A percentile compares a stretch with the other conserved stretches of the same genome.
Evolutionary conservation across 1,140 invertebrate genomes (phyloP).

Genomic region (Drosophila athabasca): DNA sequence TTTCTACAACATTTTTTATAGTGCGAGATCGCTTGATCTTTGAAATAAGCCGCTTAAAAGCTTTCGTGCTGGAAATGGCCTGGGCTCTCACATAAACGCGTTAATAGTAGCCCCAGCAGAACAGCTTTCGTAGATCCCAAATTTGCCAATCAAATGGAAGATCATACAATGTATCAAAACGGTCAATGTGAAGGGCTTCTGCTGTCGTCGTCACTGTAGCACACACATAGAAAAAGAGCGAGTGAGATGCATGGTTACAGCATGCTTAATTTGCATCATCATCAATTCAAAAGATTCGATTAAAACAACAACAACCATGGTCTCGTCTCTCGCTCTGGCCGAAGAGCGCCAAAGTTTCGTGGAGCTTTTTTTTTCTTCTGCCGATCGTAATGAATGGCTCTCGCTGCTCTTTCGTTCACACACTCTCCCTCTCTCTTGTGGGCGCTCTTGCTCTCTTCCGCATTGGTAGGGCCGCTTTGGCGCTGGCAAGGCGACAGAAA

Average conservation of each 20-base stretch:
- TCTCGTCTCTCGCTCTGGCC: background rate
- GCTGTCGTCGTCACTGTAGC: constrained; percentile 4
- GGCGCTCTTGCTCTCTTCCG: constrained; percentile 5
- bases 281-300: constrained; percentile 66
- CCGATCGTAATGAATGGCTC: background rate
- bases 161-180: too few species aligned
- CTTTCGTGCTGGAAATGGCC: constrained; percentile 9
- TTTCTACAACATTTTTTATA: constrained; percentile 1
- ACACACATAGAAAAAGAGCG: constrained; percentile 3
- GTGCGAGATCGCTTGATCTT: constrained; percentile 33
- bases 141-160: background rate
- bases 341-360: constrained; percentile 18
- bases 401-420: constrained; percentile 5
- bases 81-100: background rate
- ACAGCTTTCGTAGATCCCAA: constrained; percentile 35
- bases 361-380: constrained; percentile 23
- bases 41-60: constrained; percentile 13
- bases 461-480: background rate
- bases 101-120: constrained; percentile 3
- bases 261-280: constrained; percentile 70
- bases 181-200: constrained; percentile 50
- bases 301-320: constrained; percentile 32
- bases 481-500: constrained; percentile 1
- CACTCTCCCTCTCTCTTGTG: constrained; percentile 26
- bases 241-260: constrained; percentile 19